phyloP scores from a whole-genome alignment of 2,797 vertebrate species.

The Poecilia velifera region DNA sequence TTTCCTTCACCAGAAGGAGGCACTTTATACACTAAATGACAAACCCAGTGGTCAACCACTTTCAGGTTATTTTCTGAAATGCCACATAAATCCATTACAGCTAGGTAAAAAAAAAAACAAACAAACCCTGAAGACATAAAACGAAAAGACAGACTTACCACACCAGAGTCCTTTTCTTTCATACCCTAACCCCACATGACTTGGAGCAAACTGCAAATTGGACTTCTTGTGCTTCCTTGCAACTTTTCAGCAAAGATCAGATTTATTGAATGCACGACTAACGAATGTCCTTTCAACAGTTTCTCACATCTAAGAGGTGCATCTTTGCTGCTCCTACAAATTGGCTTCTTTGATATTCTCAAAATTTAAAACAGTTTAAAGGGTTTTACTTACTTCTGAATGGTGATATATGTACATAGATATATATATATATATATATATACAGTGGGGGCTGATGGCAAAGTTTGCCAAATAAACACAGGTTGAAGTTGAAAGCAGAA shows the following conservation, averaged over 20 bases:
- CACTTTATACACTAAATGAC: background rate
- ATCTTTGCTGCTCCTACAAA: no score
- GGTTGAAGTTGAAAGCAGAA: background rate
- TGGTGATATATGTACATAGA: background rate
- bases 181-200: background rate
- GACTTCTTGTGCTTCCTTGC: background rate
- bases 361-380: background rate
- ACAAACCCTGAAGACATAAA: background rate
- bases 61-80: background rate
- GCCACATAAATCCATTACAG: background rate
- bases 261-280: background rate
- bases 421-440: no score
- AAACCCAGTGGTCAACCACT: background rate
- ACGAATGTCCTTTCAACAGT: background rate
- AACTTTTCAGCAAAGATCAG: background rate
- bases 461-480: background rate
- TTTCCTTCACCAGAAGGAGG: slow-evolving; percentile 6
- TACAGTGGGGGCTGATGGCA: background rate
- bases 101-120: background rate
- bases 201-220: background rate
- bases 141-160: background rate
- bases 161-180: background rate
- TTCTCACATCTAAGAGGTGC: background rate
- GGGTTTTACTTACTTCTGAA: background rate
- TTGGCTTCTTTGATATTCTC: background rate